phyloP scores from a whole-genome alignment of 2,888 invertebrate genomes.

The Scaptomyza caliginosa region DNA sequence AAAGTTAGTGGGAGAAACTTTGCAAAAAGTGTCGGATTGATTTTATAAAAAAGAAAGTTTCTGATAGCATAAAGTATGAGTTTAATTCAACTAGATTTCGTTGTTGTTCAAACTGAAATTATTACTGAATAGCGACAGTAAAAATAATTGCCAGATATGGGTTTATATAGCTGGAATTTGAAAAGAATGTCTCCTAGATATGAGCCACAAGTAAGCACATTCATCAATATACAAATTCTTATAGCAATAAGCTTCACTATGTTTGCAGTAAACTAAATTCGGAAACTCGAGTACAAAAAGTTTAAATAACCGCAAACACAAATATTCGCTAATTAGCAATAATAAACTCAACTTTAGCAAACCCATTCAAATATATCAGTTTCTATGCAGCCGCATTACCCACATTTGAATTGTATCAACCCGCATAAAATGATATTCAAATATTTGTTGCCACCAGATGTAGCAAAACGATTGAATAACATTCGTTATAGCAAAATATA shows the following conservation, averaged over 20 bases:
- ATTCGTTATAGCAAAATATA: slow-evolving; percentile 16
- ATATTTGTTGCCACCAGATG: slow-evolving; percentile 19
- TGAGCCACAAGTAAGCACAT: too few relatives aligned
- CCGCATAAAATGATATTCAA: slow-evolving; percentile 31
- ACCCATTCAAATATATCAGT: not conserved
- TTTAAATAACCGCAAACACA: not conserved
- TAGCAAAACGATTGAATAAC: slow-evolving; percentile 1
- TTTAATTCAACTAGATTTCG: not conserved
- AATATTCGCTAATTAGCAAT: not conserved
- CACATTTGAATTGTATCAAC: slow-evolving; percentile 7
- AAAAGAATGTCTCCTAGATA: too few relatives aligned
- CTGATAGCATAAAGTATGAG: not conserved
- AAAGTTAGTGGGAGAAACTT: not conserved
- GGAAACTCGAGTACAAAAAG: not conserved
- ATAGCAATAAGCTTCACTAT: not conserved
- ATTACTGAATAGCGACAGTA: not conserved
- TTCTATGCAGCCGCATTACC: not conserved
- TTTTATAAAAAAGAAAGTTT: not conserved
- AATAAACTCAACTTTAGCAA: not conserved
- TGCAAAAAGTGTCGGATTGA: not conserved
- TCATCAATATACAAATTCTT: too few relatives aligned
- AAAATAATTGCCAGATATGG: too few relatives aligned
- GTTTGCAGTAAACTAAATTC: not conserved
- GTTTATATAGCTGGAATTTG: too few relatives aligned
- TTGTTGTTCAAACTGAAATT: not conserved